These are phyloP conservation scores for Rhynchophorus ferrugineus DNA, from an alignment of 1,140 invertebrate species.

Conservation along the genomic window DNA sequence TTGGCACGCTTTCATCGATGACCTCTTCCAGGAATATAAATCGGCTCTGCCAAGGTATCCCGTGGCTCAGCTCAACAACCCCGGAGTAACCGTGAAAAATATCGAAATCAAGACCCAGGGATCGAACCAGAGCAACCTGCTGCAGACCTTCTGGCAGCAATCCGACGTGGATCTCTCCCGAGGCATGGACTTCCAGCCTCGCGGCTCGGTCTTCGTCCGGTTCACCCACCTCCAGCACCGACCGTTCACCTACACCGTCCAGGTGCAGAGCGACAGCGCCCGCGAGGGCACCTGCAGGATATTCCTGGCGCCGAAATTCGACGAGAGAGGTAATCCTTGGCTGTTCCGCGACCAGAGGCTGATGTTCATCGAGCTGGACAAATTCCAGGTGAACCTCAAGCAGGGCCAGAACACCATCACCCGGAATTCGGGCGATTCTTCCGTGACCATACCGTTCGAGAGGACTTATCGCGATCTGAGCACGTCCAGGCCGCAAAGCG, in stretches of 20 bases:
- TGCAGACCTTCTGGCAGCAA: constrained; percentile 64
- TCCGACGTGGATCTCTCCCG: constrained; percentile 64
- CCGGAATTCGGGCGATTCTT: constrained; percentile 54
- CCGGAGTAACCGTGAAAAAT: constrained; percentile 52
- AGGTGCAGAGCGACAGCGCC: constrained; percentile 36
- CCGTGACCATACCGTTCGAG: constrained; percentile 66
- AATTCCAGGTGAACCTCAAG: constrained; percentile 54
- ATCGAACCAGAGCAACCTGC: constrained; percentile 48
- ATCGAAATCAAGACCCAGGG: constrained; percentile 45
- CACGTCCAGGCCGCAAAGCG: constrained; percentile 43
- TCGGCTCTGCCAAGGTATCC: constrained; percentile 56
- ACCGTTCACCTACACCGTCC: constrained; percentile 57
- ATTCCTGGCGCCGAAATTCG: constrained; percentile 62
- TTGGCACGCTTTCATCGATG: constrained; percentile 74
- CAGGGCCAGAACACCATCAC: constrained; percentile 56
- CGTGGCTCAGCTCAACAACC: constrained; percentile 53
- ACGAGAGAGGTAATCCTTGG: constrained; percentile 58
- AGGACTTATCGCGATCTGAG: constrained; percentile 58
- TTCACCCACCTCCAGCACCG: constrained; percentile 68
- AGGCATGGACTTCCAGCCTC: constrained; percentile 67
- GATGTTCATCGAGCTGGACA: constrained; percentile 72
- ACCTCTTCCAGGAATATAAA: constrained; percentile 63
- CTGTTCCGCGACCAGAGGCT: constrained; percentile 55
- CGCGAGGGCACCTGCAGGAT: constrained; percentile 62
- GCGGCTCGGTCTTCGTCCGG: constrained; percentile 60